These are phyloP conservation scores for Goniozus legneri DNA, from an alignment of 1,140 invertebrate species.

Conservation along the genomic window DNA sequence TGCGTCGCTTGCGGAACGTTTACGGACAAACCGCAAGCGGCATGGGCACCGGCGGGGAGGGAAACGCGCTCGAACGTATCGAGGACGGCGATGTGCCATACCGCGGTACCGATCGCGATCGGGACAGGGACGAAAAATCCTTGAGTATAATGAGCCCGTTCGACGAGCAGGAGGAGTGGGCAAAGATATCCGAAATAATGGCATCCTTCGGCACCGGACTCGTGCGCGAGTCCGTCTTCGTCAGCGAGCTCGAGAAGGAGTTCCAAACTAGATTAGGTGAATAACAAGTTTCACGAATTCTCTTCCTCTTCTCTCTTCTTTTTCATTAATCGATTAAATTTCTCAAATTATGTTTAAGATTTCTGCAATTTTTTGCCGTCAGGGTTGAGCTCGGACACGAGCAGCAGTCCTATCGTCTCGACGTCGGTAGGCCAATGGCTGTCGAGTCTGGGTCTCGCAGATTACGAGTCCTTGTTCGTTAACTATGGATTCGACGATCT, in stretches of 20 bases:
- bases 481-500: conserved; percentile 90
- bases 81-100: conserved; percentile 27
- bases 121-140: conserved; percentile 58
- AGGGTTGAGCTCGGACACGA: conserved; percentile 48
- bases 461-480: conserved; percentile 80
- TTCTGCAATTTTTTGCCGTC: conserved; percentile 21
- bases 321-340: not conserved
- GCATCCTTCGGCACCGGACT: conserved; percentile 82
- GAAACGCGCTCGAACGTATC: conserved; percentile 40
- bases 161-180: conserved; percentile 91
- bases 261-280: conserved; percentile 72
- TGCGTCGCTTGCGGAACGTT: conserved; percentile 63
- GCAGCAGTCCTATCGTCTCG: conserved; percentile 42
- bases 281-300: conserved; percentile 17
- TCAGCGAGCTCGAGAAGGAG: conserved; percentile 78
- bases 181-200: conserved; percentile 92
- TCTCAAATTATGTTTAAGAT: not conserved
- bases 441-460: conserved; percentile 68
- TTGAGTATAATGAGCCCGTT: conserved; percentile 80
- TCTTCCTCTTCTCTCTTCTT: no score
- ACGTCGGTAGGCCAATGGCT: conserved; percentile 75
- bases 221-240: conserved; percentile 77
- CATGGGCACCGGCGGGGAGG: conserved; percentile 9
- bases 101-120: conserved; percentile 33
- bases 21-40: conserved; percentile 39